Conservation (phyloP, 2,797 vertebrate species). For the Onychomys leucogaster region DNA sequence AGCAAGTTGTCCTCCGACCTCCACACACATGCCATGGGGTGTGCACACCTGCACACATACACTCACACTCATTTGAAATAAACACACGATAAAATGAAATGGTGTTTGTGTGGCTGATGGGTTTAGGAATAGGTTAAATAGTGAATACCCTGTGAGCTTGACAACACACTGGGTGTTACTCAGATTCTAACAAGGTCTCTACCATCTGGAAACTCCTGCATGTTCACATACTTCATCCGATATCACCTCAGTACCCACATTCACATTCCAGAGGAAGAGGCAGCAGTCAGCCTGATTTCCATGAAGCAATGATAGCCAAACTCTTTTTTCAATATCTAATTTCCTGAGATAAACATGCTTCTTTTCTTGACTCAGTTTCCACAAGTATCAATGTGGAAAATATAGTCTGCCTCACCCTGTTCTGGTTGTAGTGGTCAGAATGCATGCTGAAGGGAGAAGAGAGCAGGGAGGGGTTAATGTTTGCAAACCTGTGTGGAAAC, state of each 20-base stretch:
- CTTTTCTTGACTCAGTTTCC: neutral
- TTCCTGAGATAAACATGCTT: neutral
- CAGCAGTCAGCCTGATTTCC: neutral
- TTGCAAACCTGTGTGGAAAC: neutral
- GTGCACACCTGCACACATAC: neutral
- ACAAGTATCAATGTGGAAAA: accelerated
- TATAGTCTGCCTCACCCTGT: neutral
- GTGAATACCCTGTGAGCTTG: neutral
- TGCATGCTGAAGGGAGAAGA: neutral
- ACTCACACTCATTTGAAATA: neutral
- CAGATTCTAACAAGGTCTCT: constrained; percentile 22
- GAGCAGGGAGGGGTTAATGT: neutral
- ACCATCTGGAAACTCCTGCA: neutral
- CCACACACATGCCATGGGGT: neutral
- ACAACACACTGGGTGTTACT: neutral
- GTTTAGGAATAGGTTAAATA: neutral
- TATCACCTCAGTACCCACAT: neutral
- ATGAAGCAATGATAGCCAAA: accelerated
- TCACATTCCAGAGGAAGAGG: neutral
- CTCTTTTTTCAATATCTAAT: neutral
- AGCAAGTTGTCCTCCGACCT: neutral
- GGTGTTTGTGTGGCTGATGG: neutral
- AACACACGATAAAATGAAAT: neutral
- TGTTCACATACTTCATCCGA: neutral
- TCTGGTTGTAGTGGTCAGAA: neutral